Evolutionary conservation across 2,888 invertebrate genomes (phyloP).

Genomic region (Brachynemurus nebulosus): DNA sequence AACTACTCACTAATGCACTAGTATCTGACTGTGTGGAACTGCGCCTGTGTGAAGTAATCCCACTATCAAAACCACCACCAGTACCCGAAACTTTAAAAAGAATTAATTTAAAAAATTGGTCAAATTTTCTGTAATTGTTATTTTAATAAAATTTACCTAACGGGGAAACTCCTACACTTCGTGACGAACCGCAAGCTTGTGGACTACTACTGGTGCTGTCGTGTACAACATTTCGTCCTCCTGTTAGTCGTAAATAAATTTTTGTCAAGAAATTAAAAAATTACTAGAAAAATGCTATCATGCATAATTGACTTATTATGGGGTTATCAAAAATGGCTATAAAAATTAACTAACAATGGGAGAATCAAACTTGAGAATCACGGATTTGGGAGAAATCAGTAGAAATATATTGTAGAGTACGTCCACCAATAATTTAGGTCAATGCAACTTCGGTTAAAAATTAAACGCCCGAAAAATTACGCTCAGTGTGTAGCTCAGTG

Average conservation of each 20-base stretch:
- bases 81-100: conserved; percentile 29
- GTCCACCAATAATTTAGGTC: too few species aligned
- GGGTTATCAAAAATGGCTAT: too few species aligned
- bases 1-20: conserved; percentile 44
- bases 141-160: conserved; percentile 31
- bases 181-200: conserved; percentile 37
- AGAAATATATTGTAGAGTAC: too few species aligned
- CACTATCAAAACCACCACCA: conserved; percentile 26
- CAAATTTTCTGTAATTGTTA: neutral
- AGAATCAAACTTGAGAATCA: too few species aligned
- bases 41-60: conserved; percentile 32
- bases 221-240: conserved; percentile 19
- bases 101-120: conserved; percentile 2
- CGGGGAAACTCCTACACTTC: conserved; percentile 40
- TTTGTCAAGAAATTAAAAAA: too few species aligned
- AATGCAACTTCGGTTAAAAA: too few species aligned
- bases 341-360: too few species aligned
- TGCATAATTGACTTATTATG: too few species aligned
- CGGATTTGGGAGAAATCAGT: too few species aligned
- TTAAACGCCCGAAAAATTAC: too few species aligned
- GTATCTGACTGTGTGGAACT: conserved; percentile 46
- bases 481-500: too few species aligned
- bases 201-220: conserved; percentile 41
- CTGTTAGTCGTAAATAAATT: neutral
- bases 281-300: too few species aligned